Conservation (phyloP, 2,888 invertebrate genomes). For the Antheraea assamensis region DNA sequence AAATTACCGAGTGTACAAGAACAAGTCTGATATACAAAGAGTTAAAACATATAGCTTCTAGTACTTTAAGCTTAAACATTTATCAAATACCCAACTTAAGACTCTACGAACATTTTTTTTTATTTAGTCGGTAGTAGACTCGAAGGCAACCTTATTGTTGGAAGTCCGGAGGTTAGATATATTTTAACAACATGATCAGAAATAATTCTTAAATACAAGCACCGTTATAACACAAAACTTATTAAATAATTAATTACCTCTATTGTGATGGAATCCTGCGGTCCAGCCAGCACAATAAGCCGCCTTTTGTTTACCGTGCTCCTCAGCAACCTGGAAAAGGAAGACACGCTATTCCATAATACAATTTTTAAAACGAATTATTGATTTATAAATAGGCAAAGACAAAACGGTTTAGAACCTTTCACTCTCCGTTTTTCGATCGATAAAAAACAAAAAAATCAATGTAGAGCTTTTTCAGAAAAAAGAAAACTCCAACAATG, state of each 20-base stretch:
- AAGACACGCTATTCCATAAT: not conserved
- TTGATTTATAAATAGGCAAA: no score
- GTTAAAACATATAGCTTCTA: not conserved
- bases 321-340: constrained; percentile 86
- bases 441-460: no score
- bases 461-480: no score
- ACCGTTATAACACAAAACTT: not conserved
- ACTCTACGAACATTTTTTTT: not conserved
- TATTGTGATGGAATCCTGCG: constrained; percentile 85
- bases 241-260: constrained; percentile 55
- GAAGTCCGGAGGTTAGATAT: not conserved
- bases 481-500: no score
- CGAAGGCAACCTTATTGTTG: constrained; percentile 6
- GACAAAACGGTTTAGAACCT: no score
- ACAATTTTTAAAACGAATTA: not conserved
- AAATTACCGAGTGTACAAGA: not conserved
- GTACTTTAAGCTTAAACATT: not conserved
- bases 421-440: no score
- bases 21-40: not conserved
- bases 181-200: not conserved
- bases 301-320: constrained; percentile 92
- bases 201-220: not conserved
- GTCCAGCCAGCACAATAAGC: constrained; percentile 88
- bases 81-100: not conserved
- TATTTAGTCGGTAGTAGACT: not conserved